These are phyloP conservation scores for Eurypyga helias DNA, from an alignment of 2,113 vertebrate genomes.

Conservation along the genomic window DNA sequence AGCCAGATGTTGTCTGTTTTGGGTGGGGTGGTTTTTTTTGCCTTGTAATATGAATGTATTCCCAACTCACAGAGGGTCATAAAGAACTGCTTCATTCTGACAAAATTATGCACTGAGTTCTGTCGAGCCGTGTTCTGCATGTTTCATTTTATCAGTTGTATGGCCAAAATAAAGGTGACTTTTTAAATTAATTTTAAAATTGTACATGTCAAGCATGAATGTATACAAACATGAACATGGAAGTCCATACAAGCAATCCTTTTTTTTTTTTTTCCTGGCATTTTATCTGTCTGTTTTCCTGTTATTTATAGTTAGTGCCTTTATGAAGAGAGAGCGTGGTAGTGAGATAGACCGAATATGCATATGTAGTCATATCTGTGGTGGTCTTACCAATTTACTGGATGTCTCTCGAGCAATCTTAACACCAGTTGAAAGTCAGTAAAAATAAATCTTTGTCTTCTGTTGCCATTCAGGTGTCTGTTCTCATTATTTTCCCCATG, in stretches of 20 bases:
- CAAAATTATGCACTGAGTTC: conserved; percentile 73
- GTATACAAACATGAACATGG: conserved; percentile 37
- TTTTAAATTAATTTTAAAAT: conserved; percentile 48
- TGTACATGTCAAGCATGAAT: conserved; percentile 69
- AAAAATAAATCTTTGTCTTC: conserved; percentile 65
- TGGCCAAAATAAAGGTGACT: conserved; percentile 62
- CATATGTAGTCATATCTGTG: conserved; percentile 56
- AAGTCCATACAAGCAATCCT: background rate
- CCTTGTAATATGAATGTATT: conserved; percentile 71
- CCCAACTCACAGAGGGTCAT: background rate
- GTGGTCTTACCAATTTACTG: conserved; percentile 53
- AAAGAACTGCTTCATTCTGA: conserved; percentile 65
- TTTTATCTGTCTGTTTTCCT: conserved; percentile 17
- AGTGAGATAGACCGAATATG: conserved; percentile 62
- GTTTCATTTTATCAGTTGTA: conserved; percentile 66
- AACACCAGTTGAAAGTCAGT: conserved; percentile 40
- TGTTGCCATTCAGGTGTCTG: conserved; percentile 36
- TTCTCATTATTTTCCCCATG: conserved; percentile 36
- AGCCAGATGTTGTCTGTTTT: background rate
- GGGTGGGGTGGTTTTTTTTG: background rate
- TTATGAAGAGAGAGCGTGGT: conserved; percentile 58
- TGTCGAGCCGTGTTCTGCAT: conserved; percentile 61
- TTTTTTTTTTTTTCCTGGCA: background rate
- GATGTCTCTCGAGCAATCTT: conserved; percentile 34
- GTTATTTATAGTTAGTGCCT: conserved; percentile 72